A percentile compares a stretch with the other conserved stretches of the same genome.
These are phyloP conservation scores for Synergus gifuensis DNA, from an alignment of 2,888 invertebrate genomes.

Conservation along the genomic window DNA sequence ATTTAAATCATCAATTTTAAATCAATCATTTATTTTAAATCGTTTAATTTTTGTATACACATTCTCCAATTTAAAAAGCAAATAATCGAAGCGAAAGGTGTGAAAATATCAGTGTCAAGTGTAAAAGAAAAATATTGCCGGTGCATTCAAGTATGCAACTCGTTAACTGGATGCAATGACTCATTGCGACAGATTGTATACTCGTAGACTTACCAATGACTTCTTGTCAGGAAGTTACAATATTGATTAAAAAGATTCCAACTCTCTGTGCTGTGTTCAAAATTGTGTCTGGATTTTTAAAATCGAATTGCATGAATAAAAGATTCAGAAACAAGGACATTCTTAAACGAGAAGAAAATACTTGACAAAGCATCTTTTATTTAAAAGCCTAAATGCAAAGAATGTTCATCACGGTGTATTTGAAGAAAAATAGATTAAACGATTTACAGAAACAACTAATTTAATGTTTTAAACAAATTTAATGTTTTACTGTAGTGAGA, in stretches of 20 bases:
- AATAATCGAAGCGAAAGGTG: not conserved
- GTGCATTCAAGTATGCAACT: slow-evolving; percentile 19
- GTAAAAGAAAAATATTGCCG: slow-evolving; percentile 27
- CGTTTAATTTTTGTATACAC: too few relatives aligned
- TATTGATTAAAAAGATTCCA: slow-evolving; percentile 30
- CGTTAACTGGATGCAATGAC: slow-evolving; percentile 35
- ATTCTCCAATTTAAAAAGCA: too few relatives aligned
- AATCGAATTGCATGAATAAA: not conserved
- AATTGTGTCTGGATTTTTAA: slow-evolving; percentile 17
- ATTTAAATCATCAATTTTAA: not conserved
- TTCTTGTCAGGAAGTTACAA: slow-evolving; percentile 36
- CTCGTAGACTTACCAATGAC: slow-evolving; percentile 26
- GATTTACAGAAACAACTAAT: too few relatives aligned
- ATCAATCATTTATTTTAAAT: not conserved
- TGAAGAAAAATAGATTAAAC: too few relatives aligned
- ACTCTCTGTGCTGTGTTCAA: slow-evolving; percentile 9
- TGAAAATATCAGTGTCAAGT: slow-evolving; percentile 18
- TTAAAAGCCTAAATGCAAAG: not conserved
- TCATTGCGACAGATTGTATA: slow-evolving; percentile 35
- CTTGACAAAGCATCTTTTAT: not conserved
- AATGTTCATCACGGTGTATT: too few relatives aligned
- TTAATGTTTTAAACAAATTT: too few relatives aligned
- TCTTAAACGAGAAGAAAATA: slow-evolving; percentile 1
- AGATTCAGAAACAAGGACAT: not conserved
- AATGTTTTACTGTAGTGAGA: too few relatives aligned